Conservation (phyloP, 2,113 vertebrate genomes). For the Microtus montanus region DNA sequence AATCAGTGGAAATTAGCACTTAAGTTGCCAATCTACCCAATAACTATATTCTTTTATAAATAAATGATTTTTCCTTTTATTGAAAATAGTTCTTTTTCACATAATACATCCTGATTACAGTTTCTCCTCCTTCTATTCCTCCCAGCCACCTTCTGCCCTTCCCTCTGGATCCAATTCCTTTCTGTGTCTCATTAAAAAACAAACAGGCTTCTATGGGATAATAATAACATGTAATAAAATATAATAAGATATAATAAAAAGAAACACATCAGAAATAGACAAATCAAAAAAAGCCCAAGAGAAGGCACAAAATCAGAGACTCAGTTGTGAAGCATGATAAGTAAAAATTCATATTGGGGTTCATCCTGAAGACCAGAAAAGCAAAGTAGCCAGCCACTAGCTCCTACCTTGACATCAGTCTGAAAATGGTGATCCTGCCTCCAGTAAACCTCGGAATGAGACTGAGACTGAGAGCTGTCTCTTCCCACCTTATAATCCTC, state of each 20-base stretch:
- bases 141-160: too few species aligned
- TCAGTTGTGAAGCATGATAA: not conserved
- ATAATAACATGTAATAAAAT: not conserved
- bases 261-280: not conserved
- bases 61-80: not conserved
- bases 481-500: too few species aligned
- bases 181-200: not conserved
- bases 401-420: too few species aligned
- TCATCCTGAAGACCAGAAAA: too few species aligned
- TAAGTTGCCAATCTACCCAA: slow-evolving; percentile 59
- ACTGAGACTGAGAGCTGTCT: too few species aligned
- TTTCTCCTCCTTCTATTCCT: not conserved
- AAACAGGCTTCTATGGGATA: not conserved
- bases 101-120: not conserved
- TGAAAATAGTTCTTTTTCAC: not conserved
- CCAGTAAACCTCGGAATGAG: too few species aligned
- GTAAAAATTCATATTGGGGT: too few species aligned
- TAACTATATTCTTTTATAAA: slow-evolving; percentile 59
- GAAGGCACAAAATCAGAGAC: not conserved
- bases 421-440: too few species aligned
- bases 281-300: not conserved
- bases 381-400: too few species aligned
- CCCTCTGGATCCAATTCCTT: not conserved
- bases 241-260: not conserved
- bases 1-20: slow-evolving; percentile 51